Conservation (phyloP, 2,113 vertebrate genomes). For the Phaetusa simplex region DNA sequence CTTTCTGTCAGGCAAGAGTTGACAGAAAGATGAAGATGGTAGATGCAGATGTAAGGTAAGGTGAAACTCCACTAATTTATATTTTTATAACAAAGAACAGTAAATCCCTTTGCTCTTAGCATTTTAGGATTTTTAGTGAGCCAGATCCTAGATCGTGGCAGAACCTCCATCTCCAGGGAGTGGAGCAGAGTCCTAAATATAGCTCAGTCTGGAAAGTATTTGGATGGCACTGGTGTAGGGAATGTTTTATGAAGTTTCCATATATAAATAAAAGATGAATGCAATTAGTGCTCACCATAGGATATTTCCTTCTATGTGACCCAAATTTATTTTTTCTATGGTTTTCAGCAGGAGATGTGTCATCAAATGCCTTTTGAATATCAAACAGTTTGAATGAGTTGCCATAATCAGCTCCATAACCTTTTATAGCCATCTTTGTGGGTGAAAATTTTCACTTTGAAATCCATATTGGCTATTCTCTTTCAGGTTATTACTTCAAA, state of each 20-base stretch:
- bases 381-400: conserved; percentile 10
- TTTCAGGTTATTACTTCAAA: conserved; percentile 43
- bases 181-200: neutral
- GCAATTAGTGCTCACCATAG: conserved; percentile 60
- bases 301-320: conserved; percentile 37
- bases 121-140: neutral
- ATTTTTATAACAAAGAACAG: neutral
- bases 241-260: conserved; percentile 46
- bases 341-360: conserved; percentile 34
- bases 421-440: conserved; percentile 1
- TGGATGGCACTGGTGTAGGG: neutral
- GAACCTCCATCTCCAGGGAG: neutral
- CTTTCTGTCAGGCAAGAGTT: neutral
- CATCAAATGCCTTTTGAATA: conserved; percentile 48
- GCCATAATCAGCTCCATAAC: conserved; percentile 8
- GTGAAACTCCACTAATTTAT: neutral
- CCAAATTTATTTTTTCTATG: conserved; percentile 25
- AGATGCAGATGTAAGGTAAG: neutral
- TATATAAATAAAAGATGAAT: conserved; percentile 60
- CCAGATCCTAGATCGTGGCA: neutral
- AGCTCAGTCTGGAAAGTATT: conserved; percentile 13
- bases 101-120: neutral
- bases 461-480: conserved; percentile 11
- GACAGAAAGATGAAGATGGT: neutral
- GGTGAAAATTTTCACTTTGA: conserved; percentile 7